These are phyloP conservation scores for Apoda limacodes DNA, from an alignment of 2,888 invertebrate genomes.

Conservation along the genomic window DNA sequence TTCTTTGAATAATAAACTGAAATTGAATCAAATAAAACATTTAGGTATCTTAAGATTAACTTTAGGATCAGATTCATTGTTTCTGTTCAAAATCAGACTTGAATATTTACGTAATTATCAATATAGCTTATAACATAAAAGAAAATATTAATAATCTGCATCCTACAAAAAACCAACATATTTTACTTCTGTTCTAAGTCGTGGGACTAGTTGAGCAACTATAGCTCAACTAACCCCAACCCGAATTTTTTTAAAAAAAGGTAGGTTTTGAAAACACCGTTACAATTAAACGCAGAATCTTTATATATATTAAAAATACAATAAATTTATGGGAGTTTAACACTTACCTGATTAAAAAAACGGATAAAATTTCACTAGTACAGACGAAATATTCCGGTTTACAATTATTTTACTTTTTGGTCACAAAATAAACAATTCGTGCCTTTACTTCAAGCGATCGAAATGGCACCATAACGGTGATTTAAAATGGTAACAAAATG, in stretches of 20 bases:
- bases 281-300: slow-evolving; percentile 12
- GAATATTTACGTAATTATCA: slow-evolving; percentile 9
- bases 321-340: slow-evolving; percentile 15
- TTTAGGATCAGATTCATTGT: slow-evolving; percentile 7
- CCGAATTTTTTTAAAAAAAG: slow-evolving; percentile 17
- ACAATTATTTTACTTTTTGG: slow-evolving; percentile 16
- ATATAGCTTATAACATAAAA: no score
- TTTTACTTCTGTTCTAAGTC: no score
- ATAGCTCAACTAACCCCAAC: slow-evolving; percentile 18
- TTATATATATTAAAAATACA: slow-evolving; percentile 14
- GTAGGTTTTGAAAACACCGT: slow-evolving; percentile 17
- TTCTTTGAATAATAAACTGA: slow-evolving; percentile 13
- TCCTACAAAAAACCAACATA: no score
- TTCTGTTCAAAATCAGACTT: slow-evolving; percentile 13
- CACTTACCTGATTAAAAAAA: slow-evolving; percentile 17
- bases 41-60: slow-evolving; percentile 12
- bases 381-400: slow-evolving; percentile 16
- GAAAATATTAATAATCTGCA: no score
- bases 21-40: slow-evolving; percentile 16
- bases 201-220: no score
- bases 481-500: no score
- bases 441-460: slow-evolving; percentile 11
- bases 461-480: slow-evolving; percentile 5
- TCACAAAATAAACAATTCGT: slow-evolving; percentile 16
- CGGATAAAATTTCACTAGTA: slow-evolving; percentile 14